Conservation (phyloP, 2,888 invertebrate species). For the Marasmarcha lunaedactyla region DNA sequence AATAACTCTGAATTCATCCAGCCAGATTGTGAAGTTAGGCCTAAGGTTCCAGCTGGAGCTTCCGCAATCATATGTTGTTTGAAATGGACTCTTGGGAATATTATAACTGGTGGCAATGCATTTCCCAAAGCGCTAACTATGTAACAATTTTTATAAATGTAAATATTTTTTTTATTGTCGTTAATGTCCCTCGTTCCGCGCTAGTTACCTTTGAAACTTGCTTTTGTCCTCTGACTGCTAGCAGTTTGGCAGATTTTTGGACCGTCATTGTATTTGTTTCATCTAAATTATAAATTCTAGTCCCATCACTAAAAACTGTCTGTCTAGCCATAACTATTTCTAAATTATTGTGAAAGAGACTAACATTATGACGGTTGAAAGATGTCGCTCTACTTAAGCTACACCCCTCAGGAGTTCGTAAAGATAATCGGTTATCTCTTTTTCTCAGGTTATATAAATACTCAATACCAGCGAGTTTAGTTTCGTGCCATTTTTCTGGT, state of each 20-base stretch:
- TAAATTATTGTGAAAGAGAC: neutral
- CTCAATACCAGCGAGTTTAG: constrained; percentile 18
- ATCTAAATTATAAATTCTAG: constrained; percentile 27
- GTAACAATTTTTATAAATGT: too few species aligned
- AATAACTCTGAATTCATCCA: constrained; percentile 33
- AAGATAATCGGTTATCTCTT: constrained; percentile 7
- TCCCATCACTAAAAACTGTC: constrained; percentile 18
- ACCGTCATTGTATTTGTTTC: constrained; percentile 30
- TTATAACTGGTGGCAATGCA: constrained; percentile 20
- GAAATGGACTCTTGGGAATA: constrained; percentile 19
- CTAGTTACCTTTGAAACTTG: constrained; percentile 16
- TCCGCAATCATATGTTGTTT: constrained; percentile 22
- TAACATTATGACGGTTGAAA: constrained; percentile 14
- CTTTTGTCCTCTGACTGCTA: constrained; percentile 18
- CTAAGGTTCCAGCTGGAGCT: constrained; percentile 30
- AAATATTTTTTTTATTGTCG: too few species aligned
- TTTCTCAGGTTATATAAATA: constrained; percentile 15
- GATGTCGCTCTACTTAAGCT: constrained; percentile 17
- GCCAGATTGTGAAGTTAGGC: constrained; percentile 26
- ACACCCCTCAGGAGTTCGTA: constrained; percentile 14
- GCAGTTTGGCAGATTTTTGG: constrained; percentile 24
- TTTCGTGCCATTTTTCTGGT: too few species aligned
- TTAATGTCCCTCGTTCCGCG: constrained; percentile 18
- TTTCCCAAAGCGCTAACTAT: constrained; percentile 20
- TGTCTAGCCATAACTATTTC: constrained; percentile 10